A percentile compares a stretch with the other conserved stretches of the same genome.
phyloP scores from a whole-genome alignment of 2,113 vertebrate genomes.

The Hemiscyllium ocellatum region DNA sequence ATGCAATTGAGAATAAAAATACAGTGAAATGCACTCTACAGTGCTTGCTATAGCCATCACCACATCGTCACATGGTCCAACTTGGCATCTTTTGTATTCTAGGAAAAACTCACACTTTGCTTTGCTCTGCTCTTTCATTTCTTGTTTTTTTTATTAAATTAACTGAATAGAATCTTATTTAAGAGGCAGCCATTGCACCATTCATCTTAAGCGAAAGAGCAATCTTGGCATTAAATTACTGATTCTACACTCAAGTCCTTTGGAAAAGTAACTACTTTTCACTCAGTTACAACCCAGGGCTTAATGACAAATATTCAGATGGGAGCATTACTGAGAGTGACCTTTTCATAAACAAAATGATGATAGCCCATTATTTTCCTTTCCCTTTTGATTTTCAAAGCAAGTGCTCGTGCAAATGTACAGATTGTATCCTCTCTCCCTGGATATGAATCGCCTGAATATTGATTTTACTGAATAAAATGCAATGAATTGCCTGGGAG shows the following conservation, averaged over 20 bases:
- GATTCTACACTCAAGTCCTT: background rate
- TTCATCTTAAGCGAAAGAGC: background rate
- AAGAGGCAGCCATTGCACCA: background rate
- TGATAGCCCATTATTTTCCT: background rate
- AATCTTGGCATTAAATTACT: background rate
- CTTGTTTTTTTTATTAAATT: background rate
- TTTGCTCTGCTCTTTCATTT: background rate
- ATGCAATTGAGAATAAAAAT: conserved; percentile 6
- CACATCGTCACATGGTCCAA: background rate
- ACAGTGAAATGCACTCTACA: background rate
- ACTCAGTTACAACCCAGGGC: background rate
- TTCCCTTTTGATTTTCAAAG: background rate
- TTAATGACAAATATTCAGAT: background rate
- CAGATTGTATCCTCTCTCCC: background rate
- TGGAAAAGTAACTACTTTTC: background rate
- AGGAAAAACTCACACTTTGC: background rate
- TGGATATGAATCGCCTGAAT: background rate
- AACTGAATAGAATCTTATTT: background rate
- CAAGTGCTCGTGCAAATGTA: background rate
- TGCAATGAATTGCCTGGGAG: background rate
- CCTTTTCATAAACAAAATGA: background rate
- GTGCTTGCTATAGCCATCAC: background rate
- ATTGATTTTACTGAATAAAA: conserved; percentile 4
- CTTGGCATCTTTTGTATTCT: background rate
- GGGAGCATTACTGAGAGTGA: background rate